phyloP scores from a whole-genome alignment of 1,140 invertebrate species.

The Drosophila parvula region DNA sequence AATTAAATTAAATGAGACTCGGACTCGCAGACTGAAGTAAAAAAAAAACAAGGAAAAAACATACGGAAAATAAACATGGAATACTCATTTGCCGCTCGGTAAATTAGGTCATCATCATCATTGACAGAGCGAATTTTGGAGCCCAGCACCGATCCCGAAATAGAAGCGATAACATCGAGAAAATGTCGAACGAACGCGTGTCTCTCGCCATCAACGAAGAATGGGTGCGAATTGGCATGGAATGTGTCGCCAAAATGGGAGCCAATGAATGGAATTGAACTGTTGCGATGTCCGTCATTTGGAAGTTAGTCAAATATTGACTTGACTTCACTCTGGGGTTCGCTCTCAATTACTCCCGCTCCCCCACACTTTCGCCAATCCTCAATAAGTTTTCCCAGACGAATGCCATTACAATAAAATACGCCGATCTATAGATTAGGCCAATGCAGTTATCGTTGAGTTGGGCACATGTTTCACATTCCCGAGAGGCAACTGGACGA shows the following conservation, averaged over 20 bases:
- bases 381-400: constrained; percentile 19
- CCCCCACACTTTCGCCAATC: background rate
- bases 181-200: constrained; percentile 9
- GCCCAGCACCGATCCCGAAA: constrained; percentile 44
- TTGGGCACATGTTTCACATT: constrained; percentile 50
- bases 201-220: constrained; percentile 14
- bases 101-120: constrained; percentile 75
- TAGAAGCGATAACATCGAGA: constrained; percentile 40
- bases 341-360: background rate
- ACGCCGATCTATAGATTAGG: constrained; percentile 26
- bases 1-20: constrained; percentile 28
- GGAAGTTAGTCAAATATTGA: constrained; percentile 19
- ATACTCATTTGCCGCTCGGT: constrained; percentile 19
- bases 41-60: constrained; percentile 28
- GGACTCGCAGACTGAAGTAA: constrained; percentile 23
- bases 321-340: background rate
- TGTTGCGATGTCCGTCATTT: constrained; percentile 10
- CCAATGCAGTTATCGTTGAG: constrained; percentile 32
- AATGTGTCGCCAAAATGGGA: constrained; percentile 25
- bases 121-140: constrained; percentile 39
- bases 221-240: constrained; percentile 21
- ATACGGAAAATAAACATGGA: constrained; percentile 32
- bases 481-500: constrained; percentile 15
- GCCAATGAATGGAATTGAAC: constrained; percentile 30
- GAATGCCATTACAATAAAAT: constrained; percentile 34